A percentile compares a stretch with the other conserved stretches of the same genome.
Evolutionary conservation across 2,888 invertebrate species (phyloP).

Genomic region (Polydesmus complanatus): DNA sequence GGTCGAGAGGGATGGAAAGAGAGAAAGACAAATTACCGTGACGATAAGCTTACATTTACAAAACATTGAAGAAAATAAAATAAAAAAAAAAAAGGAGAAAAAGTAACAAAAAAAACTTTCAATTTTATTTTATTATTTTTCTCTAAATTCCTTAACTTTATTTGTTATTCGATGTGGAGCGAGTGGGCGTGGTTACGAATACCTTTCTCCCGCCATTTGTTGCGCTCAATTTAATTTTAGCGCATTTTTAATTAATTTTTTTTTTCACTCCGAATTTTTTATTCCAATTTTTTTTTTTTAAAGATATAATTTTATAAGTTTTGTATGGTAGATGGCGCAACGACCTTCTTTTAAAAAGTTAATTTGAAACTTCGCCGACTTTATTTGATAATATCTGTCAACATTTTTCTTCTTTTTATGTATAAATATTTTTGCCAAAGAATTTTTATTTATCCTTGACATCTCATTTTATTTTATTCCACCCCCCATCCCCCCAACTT

Average conservation of each 20-base stretch:
- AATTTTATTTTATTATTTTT: not conserved
- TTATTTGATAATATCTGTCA: not conserved
- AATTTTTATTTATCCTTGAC: not conserved
- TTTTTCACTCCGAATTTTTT: no score
- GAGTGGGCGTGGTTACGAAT: not conserved
- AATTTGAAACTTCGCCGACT: not conserved
- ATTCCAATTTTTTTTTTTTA: no score
- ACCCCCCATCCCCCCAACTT: no score
- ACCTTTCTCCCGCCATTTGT: no score
- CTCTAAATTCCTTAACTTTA: not conserved
- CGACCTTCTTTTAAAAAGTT: not conserved
- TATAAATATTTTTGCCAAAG: no score
- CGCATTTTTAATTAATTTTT: no score
- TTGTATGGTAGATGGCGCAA: not conserved
- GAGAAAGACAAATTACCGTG: not conserved
- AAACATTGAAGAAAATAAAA: no score
- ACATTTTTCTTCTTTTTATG: not conserved
- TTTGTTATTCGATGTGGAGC: not conserved
- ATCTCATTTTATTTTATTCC: not conserved
- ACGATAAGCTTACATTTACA: not conserved
- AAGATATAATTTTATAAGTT: no score
- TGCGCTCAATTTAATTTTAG: no score
- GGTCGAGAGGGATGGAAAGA: not conserved
- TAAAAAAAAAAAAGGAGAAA: no score
- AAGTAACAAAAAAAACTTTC: no score